phyloP scores from a whole-genome alignment of 2,888 invertebrate species.

The Teleogryllus oceanicus region DNA sequence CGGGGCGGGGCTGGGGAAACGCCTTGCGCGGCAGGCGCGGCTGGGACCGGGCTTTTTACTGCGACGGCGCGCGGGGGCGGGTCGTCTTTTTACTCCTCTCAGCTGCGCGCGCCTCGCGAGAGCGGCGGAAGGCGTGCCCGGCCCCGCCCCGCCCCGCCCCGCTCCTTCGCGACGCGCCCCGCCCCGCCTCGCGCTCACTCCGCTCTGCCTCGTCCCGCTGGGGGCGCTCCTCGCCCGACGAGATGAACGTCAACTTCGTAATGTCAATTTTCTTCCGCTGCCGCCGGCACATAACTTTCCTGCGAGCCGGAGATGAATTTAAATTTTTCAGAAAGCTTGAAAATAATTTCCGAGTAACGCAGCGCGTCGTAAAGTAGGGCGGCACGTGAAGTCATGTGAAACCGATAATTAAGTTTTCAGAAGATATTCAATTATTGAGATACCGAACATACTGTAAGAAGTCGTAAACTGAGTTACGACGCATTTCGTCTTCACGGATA shows the following conservation, averaged over 20 bases:
- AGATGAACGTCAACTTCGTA: conserved; percentile 18
- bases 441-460: no score
- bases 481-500: no score
- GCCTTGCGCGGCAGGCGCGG: background rate
- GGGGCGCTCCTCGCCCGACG: background rate
- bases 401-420: no score
- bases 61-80: background rate
- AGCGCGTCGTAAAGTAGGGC: background rate
- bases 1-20: background rate
- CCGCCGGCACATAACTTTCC: background rate
- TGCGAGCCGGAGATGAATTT: background rate
- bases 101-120: no score
- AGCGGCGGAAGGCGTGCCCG: no score
- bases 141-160: no score
- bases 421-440: no score
- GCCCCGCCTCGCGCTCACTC: background rate
- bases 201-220: background rate
- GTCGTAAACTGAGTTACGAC: no score
- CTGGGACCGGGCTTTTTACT: background rate
- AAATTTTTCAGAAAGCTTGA: background rate
- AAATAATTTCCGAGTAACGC: background rate
- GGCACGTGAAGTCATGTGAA: background rate
- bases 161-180: no score
- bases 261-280: conserved; percentile 7
- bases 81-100: no score